phyloP scores from a whole-genome alignment of 2,888 invertebrate species.

The Drosophila siamana region DNA sequence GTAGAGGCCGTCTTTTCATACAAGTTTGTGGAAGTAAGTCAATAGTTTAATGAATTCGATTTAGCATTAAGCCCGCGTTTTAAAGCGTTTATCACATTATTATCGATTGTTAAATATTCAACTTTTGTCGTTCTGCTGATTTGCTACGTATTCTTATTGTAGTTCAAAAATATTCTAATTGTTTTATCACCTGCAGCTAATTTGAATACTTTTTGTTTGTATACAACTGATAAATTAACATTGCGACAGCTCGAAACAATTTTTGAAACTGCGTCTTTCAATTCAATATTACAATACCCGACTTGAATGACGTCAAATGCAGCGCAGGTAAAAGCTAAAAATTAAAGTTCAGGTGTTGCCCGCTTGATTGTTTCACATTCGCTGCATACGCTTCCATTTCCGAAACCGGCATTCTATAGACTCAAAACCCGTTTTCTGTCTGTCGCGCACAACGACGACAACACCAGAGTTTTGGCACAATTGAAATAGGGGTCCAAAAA shows the following conservation, averaged over 20 bases:
- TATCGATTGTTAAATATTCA: too few species aligned
- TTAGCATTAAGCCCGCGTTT: too few species aligned
- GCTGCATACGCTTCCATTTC: slow-evolving; percentile 48
- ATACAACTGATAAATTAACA: background rate
- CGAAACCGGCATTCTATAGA: slow-evolving; percentile 67
- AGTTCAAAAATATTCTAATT: background rate
- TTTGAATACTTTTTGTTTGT: background rate
- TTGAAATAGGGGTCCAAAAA: slow-evolving; percentile 42
- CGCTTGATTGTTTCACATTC: slow-evolving; percentile 53
- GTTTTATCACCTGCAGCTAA: background rate
- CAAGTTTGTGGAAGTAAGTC: too few species aligned
- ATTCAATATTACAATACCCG: background rate
- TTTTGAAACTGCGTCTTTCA: background rate
- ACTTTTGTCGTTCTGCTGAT: too few species aligned
- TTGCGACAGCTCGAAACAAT: background rate
- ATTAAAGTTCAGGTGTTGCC: slow-evolving; percentile 38
- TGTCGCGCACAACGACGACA: slow-evolving; percentile 21
- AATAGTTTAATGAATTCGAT: too few species aligned
- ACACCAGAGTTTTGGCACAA: slow-evolving; percentile 34
- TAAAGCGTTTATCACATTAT: too few species aligned
- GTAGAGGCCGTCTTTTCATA: background rate
- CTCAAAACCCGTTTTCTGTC: slow-evolving; percentile 60
- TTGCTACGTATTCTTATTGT: background rate
- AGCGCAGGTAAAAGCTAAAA: slow-evolving; percentile 37
- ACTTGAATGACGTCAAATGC: slow-evolving; percentile 62